Conservation (phyloP, 1,140 invertebrate species). For the Aethina tumida region DNA sequence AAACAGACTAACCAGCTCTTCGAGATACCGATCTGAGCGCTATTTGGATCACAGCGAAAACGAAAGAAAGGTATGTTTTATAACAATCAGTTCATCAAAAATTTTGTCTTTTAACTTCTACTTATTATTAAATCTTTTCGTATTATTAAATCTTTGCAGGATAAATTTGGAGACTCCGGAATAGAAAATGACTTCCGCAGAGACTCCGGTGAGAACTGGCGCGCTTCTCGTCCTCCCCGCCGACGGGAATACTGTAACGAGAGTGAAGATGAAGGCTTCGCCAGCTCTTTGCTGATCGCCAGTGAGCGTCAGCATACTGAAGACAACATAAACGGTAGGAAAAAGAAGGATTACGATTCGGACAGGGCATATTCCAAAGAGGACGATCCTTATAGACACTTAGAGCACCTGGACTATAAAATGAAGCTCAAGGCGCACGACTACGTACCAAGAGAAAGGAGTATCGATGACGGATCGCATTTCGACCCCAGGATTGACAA, state of each 20-base stretch:
- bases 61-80: slow-evolving; percentile 37
- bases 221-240: slow-evolving; percentile 5
- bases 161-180: slow-evolving; percentile 60
- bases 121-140: too few species aligned
- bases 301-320: slow-evolving; percentile 55
- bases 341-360: slow-evolving; percentile 35
- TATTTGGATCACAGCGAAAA: slow-evolving; percentile 39
- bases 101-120: too few species aligned
- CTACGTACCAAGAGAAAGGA: slow-evolving; percentile 49
- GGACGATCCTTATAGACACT: slow-evolving; percentile 24
- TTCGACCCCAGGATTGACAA: slow-evolving; percentile 50
- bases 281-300: slow-evolving; percentile 52
- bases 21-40: slow-evolving; percentile 36
- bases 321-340: slow-evolving; percentile 41
- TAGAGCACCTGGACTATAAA: slow-evolving; percentile 30
- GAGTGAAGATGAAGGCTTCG: slow-evolving; percentile 54
- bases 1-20: slow-evolving; percentile 29
- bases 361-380: slow-evolving; percentile 22
- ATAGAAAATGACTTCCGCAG: slow-evolving; percentile 68
- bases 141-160: too few species aligned
- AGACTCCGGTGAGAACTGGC: slow-evolving; percentile 47
- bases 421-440: slow-evolving; percentile 33
- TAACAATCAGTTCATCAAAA: slow-evolving; percentile 32
- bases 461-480: slow-evolving; percentile 50
- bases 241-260: slow-evolving; percentile 35